Conservation (phyloP, 2,113 vertebrate genomes). For the Chrysochloris asiatica region DNA sequence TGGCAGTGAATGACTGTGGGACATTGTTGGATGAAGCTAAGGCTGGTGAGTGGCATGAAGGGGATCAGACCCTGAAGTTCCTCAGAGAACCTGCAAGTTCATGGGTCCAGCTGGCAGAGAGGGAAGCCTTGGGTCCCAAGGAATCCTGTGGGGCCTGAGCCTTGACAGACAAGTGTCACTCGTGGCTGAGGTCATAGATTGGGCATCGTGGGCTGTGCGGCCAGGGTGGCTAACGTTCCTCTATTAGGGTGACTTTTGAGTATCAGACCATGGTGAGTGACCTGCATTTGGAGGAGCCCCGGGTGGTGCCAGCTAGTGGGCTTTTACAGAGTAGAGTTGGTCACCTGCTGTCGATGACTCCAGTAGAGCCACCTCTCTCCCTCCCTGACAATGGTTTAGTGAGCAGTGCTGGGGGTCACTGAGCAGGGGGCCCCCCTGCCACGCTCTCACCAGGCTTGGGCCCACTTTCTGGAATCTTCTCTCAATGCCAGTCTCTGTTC, state of each 20-base stretch:
- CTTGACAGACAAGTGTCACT: background rate
- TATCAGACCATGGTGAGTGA: background rate
- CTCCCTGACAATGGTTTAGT: rapidly evolving
- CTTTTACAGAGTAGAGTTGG: background rate
- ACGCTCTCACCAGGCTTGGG: background rate
- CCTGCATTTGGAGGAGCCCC: background rate
- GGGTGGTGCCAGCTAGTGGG: background rate
- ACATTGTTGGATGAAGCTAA: background rate
- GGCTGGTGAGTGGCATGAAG: background rate
- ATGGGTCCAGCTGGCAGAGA: background rate
- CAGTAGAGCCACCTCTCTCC: background rate
- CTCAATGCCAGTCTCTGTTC: constrained; percentile 40
- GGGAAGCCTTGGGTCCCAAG: no score
- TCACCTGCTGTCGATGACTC: background rate
- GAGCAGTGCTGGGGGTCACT: background rate
- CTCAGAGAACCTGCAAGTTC: no score
- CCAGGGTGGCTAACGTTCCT: background rate
- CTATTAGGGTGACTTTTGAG: background rate
- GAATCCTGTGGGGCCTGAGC: no score
- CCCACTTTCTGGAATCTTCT: background rate
- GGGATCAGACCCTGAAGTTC: no score
- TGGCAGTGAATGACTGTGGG: background rate
- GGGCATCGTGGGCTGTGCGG: background rate
- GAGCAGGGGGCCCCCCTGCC: background rate
- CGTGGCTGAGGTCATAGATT: background rate